Percentiles rank a stretch among this genome's conserved stretches.
phyloP scores from a whole-genome alignment of 2,797 vertebrate genomes.

The Scleropages formosus region DNA sequence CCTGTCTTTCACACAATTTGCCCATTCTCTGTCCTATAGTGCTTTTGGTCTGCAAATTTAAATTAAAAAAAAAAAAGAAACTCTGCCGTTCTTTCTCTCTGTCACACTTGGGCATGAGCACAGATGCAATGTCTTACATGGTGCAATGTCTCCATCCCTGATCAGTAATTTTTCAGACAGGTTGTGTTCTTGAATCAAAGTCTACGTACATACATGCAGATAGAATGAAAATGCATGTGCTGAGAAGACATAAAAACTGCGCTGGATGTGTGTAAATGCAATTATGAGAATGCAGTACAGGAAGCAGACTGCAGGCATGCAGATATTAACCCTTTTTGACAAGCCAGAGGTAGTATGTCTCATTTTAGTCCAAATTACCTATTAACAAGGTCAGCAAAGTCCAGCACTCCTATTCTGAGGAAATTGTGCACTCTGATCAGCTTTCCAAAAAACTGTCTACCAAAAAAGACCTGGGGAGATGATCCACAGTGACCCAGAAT shows the following conservation, averaged over 20 bases:
- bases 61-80: too few relatives aligned
- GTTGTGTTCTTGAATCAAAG: background rate
- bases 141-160: background rate
- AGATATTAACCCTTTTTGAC: conserved; percentile 54
- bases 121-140: conserved; percentile 42
- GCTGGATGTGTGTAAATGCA: conserved; percentile 48
- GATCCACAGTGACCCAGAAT: background rate
- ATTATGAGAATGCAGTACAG: conserved; percentile 59
- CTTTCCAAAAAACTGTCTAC: conserved; percentile 1
- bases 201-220: background rate
- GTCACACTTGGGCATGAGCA: background rate
- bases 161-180: background rate
- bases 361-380: conserved; percentile 24
- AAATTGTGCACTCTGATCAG: conserved; percentile 3
- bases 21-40: background rate
- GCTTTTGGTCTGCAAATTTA: background rate
- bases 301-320: conserved; percentile 67
- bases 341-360: background rate
- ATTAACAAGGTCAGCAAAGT: conserved; percentile 15
- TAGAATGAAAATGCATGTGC: conserved; percentile 40
- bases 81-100: background rate
- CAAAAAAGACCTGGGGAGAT: background rate
- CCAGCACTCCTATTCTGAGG: background rate
- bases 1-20: too few relatives aligned
- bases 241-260: conserved; percentile 55